Conservation (phyloP, 2,888 invertebrate species). For the Chirona hameri region DNA sequence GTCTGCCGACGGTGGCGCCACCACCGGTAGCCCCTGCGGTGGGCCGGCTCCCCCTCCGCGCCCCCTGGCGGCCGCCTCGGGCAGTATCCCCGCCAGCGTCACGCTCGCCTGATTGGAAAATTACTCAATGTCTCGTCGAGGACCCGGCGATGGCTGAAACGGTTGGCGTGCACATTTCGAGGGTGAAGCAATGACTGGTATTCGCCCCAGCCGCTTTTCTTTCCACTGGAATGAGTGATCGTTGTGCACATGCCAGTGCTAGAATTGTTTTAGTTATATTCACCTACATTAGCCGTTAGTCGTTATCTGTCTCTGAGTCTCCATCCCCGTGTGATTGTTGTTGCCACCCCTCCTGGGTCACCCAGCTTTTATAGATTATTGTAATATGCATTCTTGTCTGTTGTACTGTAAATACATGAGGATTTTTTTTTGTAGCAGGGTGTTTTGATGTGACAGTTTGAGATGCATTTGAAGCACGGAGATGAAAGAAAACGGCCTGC, state of each 20-base stretch:
- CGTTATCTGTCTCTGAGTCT: background rate
- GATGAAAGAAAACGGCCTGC: too few relatives aligned
- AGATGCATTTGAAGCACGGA: too few relatives aligned
- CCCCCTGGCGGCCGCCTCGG: background rate
- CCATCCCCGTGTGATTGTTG: background rate
- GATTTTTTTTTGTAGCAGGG: background rate
- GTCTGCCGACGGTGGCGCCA: too few relatives aligned
- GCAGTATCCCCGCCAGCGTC: background rate
- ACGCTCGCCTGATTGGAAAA: background rate
- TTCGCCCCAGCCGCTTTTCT: background rate
- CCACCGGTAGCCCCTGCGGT: too few relatives aligned
- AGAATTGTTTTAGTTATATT: slow-evolving; percentile 2
- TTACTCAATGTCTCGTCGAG: background rate
- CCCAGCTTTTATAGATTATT: background rate
- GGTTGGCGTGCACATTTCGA: background rate
- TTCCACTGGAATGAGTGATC: background rate
- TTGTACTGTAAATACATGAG: background rate
- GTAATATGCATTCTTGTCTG: background rate
- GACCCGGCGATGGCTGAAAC: background rate
- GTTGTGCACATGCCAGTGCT: background rate
- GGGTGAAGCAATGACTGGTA: background rate
- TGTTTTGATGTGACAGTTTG: too few relatives aligned
- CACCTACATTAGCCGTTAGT: background rate
- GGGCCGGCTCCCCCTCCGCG: background rate
- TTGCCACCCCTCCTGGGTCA: background rate